These are phyloP conservation scores for Oxycera nigricornis DNA, from an alignment of 2,888 invertebrate species.

Conservation along the genomic window DNA sequence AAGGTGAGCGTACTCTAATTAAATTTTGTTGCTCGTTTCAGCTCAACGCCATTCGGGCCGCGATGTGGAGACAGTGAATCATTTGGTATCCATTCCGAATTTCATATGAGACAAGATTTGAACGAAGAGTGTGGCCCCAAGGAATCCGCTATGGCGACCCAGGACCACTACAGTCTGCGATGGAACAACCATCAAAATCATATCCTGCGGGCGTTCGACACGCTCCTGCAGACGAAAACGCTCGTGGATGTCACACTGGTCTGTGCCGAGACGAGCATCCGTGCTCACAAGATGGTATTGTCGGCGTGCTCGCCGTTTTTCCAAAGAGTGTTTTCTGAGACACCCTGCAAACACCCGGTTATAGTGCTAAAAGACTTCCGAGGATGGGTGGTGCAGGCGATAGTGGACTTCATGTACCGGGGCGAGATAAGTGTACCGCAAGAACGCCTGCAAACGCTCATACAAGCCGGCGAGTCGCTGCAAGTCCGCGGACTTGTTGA, in stretches of 20 bases:
- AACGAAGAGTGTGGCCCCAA: slow-evolving; percentile 41
- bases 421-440: slow-evolving; percentile 90
- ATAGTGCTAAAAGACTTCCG: slow-evolving; percentile 90
- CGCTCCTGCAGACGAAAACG: slow-evolving; percentile 84
- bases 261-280: slow-evolving; percentile 83
- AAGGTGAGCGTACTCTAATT: background rate
- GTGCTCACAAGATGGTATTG: slow-evolving; percentile 90
- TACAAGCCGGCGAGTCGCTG: slow-evolving; percentile 86
- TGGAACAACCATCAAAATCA: slow-evolving; percentile 95
- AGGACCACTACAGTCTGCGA: slow-evolving; percentile 88
- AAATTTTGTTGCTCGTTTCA: slow-evolving; percentile 22
- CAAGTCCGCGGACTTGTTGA: slow-evolving; percentile 82
- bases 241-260: slow-evolving; percentile 91
- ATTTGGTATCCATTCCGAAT: background rate
- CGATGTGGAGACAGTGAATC: background rate
- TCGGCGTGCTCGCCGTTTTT: slow-evolving; percentile 91
- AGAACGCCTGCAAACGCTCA: slow-evolving; percentile 81
- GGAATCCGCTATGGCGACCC: slow-evolving; percentile 58
- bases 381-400: slow-evolving; percentile 87
- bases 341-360: slow-evolving; percentile 92
- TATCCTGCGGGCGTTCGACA: slow-evolving; percentile 86
- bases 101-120: slow-evolving; percentile 34
- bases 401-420: slow-evolving; percentile 93
- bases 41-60: background rate
- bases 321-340: slow-evolving; percentile 86